These are phyloP conservation scores for Hyles lineata DNA, from an alignment of 2,888 invertebrate genomes.

Conservation along the genomic window DNA sequence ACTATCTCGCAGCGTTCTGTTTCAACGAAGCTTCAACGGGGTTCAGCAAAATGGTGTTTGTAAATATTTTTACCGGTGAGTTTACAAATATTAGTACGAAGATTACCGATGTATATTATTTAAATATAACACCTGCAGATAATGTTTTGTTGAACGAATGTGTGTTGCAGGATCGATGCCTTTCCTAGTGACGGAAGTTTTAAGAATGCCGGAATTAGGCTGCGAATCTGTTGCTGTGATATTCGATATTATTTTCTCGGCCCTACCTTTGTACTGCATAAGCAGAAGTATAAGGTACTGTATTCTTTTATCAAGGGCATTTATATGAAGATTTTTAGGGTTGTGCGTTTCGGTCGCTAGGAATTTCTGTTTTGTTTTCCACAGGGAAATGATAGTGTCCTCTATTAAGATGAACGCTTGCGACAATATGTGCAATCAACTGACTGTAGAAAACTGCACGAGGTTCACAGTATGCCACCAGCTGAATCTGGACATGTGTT, in stretches of 20 bases:
- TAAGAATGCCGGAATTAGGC: conserved; percentile 87
- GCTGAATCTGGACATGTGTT: conserved; percentile 69
- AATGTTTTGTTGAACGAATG: background rate
- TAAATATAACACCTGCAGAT: no score
- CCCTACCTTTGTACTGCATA: conserved; percentile 87
- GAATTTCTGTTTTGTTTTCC: conserved; percentile 18
- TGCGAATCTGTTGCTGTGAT: conserved; percentile 85
- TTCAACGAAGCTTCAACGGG: conserved; percentile 91
- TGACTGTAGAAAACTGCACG: conserved; percentile 67
- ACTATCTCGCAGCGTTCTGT: conserved; percentile 88
- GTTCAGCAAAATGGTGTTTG: conserved; percentile 89
- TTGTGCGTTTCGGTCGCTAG: no score
- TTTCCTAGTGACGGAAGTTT: conserved; percentile 88
- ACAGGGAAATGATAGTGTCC: conserved; percentile 73
- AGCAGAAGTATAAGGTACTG: conserved; percentile 73
- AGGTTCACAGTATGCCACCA: conserved; percentile 63
- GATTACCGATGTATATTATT: no score
- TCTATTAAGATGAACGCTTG: conserved; percentile 71
- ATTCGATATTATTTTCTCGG: conserved; percentile 89
- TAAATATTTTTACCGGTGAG: conserved; percentile 87
- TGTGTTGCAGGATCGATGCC: conserved; percentile 87
- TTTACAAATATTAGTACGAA: background rate
- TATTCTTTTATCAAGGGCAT: background rate
- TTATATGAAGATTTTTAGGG: no score
- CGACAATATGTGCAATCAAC: conserved; percentile 69